Evolutionary conservation across 2,113 vertebrate species (phyloP).

Genomic region (Nerophis ophidion): DNA sequence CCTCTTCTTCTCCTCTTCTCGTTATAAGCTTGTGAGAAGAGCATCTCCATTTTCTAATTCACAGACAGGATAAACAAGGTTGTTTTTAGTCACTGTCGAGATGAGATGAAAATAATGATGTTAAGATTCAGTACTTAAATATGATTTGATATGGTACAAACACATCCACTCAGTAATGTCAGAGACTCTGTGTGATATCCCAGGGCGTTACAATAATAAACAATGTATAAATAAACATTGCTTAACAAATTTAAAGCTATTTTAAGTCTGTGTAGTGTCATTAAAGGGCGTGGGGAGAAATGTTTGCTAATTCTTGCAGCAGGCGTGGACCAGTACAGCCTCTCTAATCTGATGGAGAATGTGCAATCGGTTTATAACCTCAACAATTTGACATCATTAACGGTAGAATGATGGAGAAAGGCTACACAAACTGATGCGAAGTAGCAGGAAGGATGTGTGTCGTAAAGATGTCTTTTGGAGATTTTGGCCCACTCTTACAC

Average conservation of each 20-base stretch:
- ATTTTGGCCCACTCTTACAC: slow-evolving; percentile 30
- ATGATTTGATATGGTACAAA: slow-evolving; percentile 1
- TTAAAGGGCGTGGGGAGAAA: slow-evolving; percentile 38
- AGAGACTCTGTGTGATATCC: slow-evolving; percentile 21
- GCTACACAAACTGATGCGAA: neutral
- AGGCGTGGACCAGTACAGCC: slow-evolving; percentile 41
- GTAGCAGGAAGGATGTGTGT: slow-evolving; percentile 47
- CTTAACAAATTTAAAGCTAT: slow-evolving; percentile 30
- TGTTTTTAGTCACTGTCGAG: slow-evolving; percentile 1
- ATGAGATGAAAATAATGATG: slow-evolving; percentile 1
- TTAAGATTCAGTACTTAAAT: slow-evolving; percentile 2
- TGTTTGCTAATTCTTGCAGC: slow-evolving; percentile 41
- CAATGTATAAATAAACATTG: slow-evolving; percentile 14
- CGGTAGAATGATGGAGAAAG: slow-evolving; percentile 32
- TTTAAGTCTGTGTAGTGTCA: slow-evolving; percentile 39
- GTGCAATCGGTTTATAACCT: slow-evolving; percentile 75
- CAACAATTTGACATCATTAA: slow-evolving; percentile 64
- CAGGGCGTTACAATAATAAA: neutral
- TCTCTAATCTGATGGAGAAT: slow-evolving; percentile 75
- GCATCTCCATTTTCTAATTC: slow-evolving; percentile 9
- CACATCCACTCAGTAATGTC: slow-evolving; percentile 16
- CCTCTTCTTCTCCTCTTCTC: slow-evolving; percentile 34
- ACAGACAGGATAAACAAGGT: slow-evolving; percentile 4
- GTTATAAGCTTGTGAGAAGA: slow-evolving; percentile 3
- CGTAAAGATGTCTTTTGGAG: slow-evolving; percentile 37